Base-by-base conservation (phyloP, 2,113 vertebrate genomes). In the Pungitius pungitius region DNA sequence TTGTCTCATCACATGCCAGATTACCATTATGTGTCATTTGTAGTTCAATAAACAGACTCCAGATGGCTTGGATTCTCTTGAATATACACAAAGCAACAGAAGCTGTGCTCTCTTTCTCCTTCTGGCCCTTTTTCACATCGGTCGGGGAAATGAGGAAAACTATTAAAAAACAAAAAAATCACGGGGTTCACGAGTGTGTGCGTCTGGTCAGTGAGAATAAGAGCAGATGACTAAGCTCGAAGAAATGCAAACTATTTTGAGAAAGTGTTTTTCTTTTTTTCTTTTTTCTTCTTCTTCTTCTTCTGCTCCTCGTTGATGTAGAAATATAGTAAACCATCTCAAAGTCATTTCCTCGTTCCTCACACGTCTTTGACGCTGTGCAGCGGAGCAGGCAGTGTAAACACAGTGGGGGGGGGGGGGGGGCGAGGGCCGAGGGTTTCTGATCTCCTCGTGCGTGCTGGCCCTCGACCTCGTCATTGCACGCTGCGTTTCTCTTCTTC, bases 1-100 rank as follows among this genome's bases (percentile, higher is more conserved):
- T 86, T 83, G 87, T 93, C 90, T 93, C 90, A 89, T 91, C 90
- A 92, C 89, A 91, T 92, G 91, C 90, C 89, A 91, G 91, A 93
- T 94, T 92, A 93, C 89, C 84, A 86, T 92, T 89, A 93, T 93
- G 90, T 93, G 91, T 90, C 91, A 90, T 90, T 93, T 91, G 84
- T 90, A 86, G 89, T 92, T 91, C 85, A 85, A 87, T 93, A 93
- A 94, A 93, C 92, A 93, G 82, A 90, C 74, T 85, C 91, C 93
- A 93, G 92, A 93, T 93, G 93, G 89, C 78, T 88, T 78, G 86
- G 87, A 85, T 90, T 91, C 86, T 70, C 84, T 62, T 76, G 81
- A 80, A 85, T 87, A 87, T 87, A 91, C 84, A 91, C 84, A 85
- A 74, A 83, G 88, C 76, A 88, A 85, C 90, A 92, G 91, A 90